Conservation (phyloP, 2,797 vertebrate genomes). For the Kryptolebias ocellatus region DNA sequence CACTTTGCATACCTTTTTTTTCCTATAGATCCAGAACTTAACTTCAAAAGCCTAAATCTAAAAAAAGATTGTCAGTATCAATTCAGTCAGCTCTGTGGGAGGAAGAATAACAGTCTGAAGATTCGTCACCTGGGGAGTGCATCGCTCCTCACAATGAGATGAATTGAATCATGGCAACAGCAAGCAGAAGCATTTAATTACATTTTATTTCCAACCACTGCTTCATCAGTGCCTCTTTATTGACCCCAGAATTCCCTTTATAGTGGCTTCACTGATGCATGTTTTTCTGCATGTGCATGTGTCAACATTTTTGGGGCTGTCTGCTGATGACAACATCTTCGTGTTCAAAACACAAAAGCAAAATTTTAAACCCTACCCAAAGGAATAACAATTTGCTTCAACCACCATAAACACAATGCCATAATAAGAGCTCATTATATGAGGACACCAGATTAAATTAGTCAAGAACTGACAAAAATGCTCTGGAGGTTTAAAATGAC, state of each 20-base stretch:
- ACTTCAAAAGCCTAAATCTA: conserved; percentile 7
- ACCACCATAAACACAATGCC: conserved; percentile 72
- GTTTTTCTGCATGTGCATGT: conserved; percentile 49
- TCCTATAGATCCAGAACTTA: conserved; percentile 2
- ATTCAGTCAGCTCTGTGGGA: neutral
- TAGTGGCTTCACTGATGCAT: conserved; percentile 49
- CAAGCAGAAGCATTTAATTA: conserved; percentile 62
- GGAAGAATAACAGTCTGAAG: conserved; percentile 3
- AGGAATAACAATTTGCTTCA: conserved; percentile 71
- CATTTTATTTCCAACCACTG: conserved; percentile 63
- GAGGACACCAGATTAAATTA: conserved; percentile 70
- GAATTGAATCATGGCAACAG: conserved; percentile 60
- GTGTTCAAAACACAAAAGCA: conserved; percentile 67
- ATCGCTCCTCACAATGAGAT: conserved; percentile 46
- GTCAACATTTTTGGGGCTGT: conserved; percentile 52
- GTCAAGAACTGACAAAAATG: conserved; percentile 66
- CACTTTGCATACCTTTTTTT: conserved; percentile 1
- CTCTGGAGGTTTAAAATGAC: conserved; percentile 71
- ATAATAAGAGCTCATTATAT: conserved; percentile 73
- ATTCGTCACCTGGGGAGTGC: conserved; percentile 26
- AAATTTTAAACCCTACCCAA: conserved; percentile 50
- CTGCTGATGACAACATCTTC: conserved; percentile 59
- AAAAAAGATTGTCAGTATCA: conserved; percentile 14
- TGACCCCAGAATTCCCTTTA: conserved; percentile 58
- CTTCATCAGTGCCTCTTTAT: conserved; percentile 58